These are phyloP conservation scores for Romanogobio albipinnatus DNA, from an alignment of 2,113 vertebrate genomes.

Conservation along the genomic window DNA sequence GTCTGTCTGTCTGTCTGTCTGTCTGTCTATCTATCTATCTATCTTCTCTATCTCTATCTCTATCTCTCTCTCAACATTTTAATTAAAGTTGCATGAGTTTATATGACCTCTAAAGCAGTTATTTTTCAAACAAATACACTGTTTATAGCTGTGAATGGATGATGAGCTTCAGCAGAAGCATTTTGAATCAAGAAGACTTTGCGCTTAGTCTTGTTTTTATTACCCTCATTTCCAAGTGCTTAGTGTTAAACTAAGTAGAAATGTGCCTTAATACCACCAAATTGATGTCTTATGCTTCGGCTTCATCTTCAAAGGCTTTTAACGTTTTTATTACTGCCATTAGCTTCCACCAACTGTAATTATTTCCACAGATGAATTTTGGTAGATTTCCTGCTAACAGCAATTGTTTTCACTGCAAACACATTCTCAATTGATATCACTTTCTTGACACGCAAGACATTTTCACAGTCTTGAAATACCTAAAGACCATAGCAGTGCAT, in stretches of 20 bases:
- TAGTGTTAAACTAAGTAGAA: constrained; percentile 48
- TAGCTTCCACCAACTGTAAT: constrained; percentile 16
- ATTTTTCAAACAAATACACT: constrained; percentile 3
- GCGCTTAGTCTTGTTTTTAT: constrained; percentile 43
- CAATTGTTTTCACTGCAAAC: not conserved
- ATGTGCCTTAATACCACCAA: constrained; percentile 42
- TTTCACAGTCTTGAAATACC: constrained; percentile 26
- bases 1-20: not conserved
- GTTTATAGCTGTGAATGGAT: not conserved
- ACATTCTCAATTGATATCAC: constrained; percentile 32
- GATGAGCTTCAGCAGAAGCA: constrained; percentile 29
- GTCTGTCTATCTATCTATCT: not conserved
- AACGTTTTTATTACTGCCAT: constrained; percentile 46
- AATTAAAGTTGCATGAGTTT: not conserved
- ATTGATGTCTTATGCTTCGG: constrained; percentile 36
- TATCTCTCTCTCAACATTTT: not conserved
- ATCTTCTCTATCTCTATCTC: not conserved
- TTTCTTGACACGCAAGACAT: constrained; percentile 7
- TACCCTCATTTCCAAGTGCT: constrained; percentile 35
- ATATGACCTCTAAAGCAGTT: not conserved
- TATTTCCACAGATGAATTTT: constrained; percentile 36
- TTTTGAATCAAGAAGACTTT: constrained; percentile 6
- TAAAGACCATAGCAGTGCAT: constrained; percentile 14
- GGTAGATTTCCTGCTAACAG: not conserved
- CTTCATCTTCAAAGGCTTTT: constrained; percentile 42